Conservation (phyloP, 2,888 invertebrate genomes). For the Patella caerulea region DNA sequence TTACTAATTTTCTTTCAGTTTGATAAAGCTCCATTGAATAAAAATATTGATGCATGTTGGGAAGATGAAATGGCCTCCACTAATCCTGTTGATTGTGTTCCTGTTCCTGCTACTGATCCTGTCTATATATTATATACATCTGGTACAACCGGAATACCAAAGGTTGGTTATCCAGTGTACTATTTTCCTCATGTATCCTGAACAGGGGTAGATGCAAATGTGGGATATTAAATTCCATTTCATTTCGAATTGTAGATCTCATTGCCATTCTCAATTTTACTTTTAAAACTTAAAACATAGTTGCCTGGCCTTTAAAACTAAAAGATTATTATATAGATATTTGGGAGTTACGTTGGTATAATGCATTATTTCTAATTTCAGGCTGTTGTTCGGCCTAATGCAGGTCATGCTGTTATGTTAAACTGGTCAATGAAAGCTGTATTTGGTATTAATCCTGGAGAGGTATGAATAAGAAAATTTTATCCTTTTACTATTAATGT, state of each 20-base stretch:
- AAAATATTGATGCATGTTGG: conserved; percentile 82
- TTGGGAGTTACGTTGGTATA: too few species aligned
- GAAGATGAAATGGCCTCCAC: conserved; percentile 79
- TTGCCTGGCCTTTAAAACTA: too few species aligned
- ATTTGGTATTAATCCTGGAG: conserved; percentile 78
- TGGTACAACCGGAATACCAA: conserved; percentile 70
- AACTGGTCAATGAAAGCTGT: conserved; percentile 88
- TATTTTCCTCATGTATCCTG: too few species aligned
- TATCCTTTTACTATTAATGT: background rate
- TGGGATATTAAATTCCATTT: too few species aligned
- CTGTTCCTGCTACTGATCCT: conserved; percentile 90
- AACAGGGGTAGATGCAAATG: too few species aligned
- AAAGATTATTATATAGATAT: too few species aligned
- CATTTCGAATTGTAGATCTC: too few species aligned
- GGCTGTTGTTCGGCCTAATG: conserved; percentile 89
- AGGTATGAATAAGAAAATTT: conserved; percentile 67
- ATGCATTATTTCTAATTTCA: conserved; percentile 61
- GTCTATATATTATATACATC: conserved; percentile 94
- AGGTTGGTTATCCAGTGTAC: conserved; percentile 45
- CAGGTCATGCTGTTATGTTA: conserved; percentile 87
- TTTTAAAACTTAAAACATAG: too few species aligned
- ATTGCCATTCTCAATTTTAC: too few species aligned
- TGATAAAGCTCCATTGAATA: conserved; percentile 49
- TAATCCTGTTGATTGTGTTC: conserved; percentile 81
- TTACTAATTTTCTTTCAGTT: conserved; percentile 47